Evolutionary conservation across 64 coral and sea anemone species (phyloP).

Genomic region (Exaiptasia diaphana): DNA sequence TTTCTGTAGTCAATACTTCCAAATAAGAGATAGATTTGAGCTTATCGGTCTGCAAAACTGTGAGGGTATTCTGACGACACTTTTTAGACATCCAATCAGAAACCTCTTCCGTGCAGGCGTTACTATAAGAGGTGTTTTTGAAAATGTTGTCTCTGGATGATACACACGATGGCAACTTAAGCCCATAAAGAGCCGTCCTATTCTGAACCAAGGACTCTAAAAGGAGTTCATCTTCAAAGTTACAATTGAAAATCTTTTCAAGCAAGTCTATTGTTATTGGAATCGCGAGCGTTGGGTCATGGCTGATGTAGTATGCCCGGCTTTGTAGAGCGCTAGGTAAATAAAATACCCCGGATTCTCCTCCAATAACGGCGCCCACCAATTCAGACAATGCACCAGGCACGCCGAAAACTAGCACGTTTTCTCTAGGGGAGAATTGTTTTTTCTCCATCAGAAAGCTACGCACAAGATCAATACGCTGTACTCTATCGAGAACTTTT

Average conservation of each 20-base stretch:
- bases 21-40: not conserved
- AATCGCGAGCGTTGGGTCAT: not conserved
- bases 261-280: not conserved
- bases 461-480: too few species aligned
- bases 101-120: not conserved
- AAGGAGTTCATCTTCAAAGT: not conserved
- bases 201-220: not conserved
- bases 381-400: too few species aligned
- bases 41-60: not conserved
- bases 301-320: not conserved
- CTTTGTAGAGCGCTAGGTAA: not conserved
- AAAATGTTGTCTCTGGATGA: too few species aligned
- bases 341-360: not conserved
- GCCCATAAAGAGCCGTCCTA: too few species aligned
- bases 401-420: too few species aligned
- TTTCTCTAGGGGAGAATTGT: too few species aligned
- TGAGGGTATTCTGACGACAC: not conserved
- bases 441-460: too few species aligned
- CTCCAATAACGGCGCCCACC: too few species aligned
- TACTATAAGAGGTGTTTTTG: not conserved
- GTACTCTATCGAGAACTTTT: too few species aligned
- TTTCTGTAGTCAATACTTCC: not conserved
- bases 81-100: not conserved
- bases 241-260: not conserved
- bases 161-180: too few species aligned